Conservation (phyloP, 2,888 invertebrate genomes). For the Volucella inflata region DNA sequence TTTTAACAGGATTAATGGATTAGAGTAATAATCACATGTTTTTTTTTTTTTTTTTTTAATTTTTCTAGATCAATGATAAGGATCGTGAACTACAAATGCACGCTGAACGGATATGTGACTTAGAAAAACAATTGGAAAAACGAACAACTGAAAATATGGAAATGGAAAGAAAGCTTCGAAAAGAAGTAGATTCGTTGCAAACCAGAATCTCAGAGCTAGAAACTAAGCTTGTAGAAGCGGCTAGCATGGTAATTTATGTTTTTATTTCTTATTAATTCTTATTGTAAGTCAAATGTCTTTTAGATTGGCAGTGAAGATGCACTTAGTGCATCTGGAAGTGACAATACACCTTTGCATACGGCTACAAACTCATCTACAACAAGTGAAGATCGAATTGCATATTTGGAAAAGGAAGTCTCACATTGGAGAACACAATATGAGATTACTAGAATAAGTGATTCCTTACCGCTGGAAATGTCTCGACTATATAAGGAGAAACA, state of each 20-base stretch:
- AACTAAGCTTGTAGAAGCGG: conserved; percentile 85
- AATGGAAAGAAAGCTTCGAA: conserved; percentile 84
- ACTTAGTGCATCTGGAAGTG: conserved; percentile 84
- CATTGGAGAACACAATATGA: conserved; percentile 90
- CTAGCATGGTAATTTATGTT: conserved; percentile 85
- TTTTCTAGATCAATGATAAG: conserved; percentile 89
- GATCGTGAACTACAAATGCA: conserved; percentile 89
- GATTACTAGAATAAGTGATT: conserved; percentile 86
- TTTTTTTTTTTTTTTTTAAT: conserved; percentile 37
- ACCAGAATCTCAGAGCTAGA: conserved; percentile 83
- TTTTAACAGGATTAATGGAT: too few relatives aligned
- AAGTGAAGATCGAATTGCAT: conserved; percentile 83
- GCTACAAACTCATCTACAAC: conserved; percentile 75
- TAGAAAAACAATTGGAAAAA: conserved; percentile 88
- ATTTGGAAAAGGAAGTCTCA: conserved; percentile 88
- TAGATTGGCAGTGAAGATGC: conserved; percentile 88
- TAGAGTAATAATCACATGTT: not conserved
- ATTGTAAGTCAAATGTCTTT: conserved; percentile 36
- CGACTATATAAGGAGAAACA: conserved; percentile 81
- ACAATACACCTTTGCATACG: conserved; percentile 80
- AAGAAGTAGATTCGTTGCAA: conserved; percentile 82
- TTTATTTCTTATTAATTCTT: not conserved
- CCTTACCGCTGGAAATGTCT: conserved; percentile 79
- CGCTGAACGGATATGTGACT: conserved; percentile 87
- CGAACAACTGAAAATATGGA: conserved; percentile 84